Evolutionary conservation across 2,797 vertebrate genomes (phyloP).

Genomic region (Urocyon cinereoargenteus): DNA sequence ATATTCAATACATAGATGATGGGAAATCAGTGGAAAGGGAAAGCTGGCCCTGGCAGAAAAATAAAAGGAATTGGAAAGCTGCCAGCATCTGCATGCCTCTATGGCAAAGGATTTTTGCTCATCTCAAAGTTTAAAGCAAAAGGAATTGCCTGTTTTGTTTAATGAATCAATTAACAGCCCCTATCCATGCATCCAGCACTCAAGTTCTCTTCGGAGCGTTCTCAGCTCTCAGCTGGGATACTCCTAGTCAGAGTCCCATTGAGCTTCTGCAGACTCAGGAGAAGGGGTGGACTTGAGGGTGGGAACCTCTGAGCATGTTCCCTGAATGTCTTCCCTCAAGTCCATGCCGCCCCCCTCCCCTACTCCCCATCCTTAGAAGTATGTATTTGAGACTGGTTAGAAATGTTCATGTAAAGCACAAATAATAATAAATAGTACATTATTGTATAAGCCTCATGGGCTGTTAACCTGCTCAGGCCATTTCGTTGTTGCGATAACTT

Average conservation of each 20-base stretch:
- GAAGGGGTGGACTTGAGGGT: neutral
- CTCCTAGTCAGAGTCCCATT: neutral
- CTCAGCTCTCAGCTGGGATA: conserved; percentile 21
- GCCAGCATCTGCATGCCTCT: conserved; percentile 21
- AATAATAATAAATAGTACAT: conserved; percentile 41
- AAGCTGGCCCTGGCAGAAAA: conserved; percentile 37
- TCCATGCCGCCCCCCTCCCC: neutral
- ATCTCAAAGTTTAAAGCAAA: conserved; percentile 78
- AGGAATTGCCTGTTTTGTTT: conserved; percentile 74
- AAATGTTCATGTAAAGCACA: neutral
- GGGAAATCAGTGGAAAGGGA: conserved; percentile 63
- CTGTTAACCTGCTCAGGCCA: neutral
- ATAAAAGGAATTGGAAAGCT: conserved; percentile 62
- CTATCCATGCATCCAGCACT: conserved; percentile 20
- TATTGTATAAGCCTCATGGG: conserved; percentile 45
- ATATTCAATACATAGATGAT: neutral
- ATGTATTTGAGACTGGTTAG: conserved; percentile 65
- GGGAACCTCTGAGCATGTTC: neutral
- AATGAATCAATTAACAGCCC: conserved; percentile 66
- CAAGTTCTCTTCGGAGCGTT: conserved; percentile 45
- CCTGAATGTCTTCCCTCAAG: neutral
- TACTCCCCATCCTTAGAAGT: neutral
- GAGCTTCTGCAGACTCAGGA: neutral
- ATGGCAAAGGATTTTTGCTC: conserved; percentile 59
- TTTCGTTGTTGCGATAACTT: conserved; percentile 41